A percentile compares a stretch with the other conserved stretches of the same genome.
Evolutionary conservation across 1,140 invertebrate species (phyloP).

Genomic region (Cylas formicarius): DNA sequence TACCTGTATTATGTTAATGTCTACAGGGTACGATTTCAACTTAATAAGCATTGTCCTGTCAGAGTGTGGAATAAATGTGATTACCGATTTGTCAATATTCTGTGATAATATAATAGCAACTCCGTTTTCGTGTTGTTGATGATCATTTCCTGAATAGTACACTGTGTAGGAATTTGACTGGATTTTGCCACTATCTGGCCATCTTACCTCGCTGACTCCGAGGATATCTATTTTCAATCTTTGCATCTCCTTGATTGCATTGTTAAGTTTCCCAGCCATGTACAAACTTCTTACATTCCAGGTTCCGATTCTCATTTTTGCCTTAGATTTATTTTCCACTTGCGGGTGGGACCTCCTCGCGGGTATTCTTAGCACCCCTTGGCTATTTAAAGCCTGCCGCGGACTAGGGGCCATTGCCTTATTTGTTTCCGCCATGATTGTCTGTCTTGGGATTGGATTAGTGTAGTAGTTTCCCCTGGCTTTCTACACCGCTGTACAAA

Average conservation of each 20-base stretch:
- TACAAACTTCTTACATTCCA: constrained; percentile 10
- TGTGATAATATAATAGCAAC: constrained; percentile 9
- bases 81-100: constrained; percentile 1
- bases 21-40: constrained; percentile 1
- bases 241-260: constrained; percentile 1
- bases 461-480: too few species aligned
- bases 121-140: constrained; percentile 2
- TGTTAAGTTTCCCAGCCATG: not conserved
- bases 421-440: too few species aligned
- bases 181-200: constrained; percentile 2
- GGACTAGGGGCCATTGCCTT: too few species aligned
- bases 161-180: not conserved
- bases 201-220: constrained; percentile 1
- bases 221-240: constrained; percentile 7
- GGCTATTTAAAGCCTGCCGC: too few species aligned
- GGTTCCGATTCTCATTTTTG: constrained; percentile 2
- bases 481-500: too few species aligned
- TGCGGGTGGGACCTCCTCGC: too few species aligned
- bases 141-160: constrained; percentile 10
- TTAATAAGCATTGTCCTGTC: constrained; percentile 11
- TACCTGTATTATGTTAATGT: constrained; percentile 11
- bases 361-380: too few species aligned
- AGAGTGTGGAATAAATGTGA: constrained; percentile 3
- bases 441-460: too few species aligned
- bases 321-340: constrained; percentile 7